Percentiles rank a stretch among this genome's conserved stretches.
Evolutionary conservation across 2,113 vertebrate species (phyloP).

Genomic region (Aspiorhynchus laticeps): DNA sequence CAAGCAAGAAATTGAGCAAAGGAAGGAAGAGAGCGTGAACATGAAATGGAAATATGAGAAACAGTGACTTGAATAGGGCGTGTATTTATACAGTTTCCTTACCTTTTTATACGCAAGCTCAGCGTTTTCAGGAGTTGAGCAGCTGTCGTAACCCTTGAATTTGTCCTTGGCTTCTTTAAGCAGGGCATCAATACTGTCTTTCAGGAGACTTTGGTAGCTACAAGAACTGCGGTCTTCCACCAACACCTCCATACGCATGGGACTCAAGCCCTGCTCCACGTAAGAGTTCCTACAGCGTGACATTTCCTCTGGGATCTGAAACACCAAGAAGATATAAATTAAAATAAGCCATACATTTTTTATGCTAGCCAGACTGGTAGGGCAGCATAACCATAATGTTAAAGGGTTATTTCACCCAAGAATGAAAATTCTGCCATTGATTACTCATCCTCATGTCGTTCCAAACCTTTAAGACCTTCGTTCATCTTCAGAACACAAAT

Average conservation of each 20-base stretch:
- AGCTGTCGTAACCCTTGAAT: slow-evolving; percentile 91
- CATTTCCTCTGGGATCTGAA: slow-evolving; percentile 90
- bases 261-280: slow-evolving; percentile 85
- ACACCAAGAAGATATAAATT: background rate
- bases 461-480: too few relatives aligned
- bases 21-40: background rate
- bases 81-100: background rate
- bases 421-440: too few relatives aligned
- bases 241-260: slow-evolving; percentile 83
- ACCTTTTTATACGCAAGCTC: slow-evolving; percentile 96
- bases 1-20: background rate
- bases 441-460: too few relatives aligned
- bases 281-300: slow-evolving; percentile 89
- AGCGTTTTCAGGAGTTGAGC: slow-evolving; percentile 84
- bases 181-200: slow-evolving; percentile 84
- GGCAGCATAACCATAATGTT: background rate
- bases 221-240: slow-evolving; percentile 74
- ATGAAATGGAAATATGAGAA: slow-evolving; percentile 2
- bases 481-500: too few relatives aligned
- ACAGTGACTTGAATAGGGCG: background rate
- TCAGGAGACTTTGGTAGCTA: slow-evolving; percentile 78
- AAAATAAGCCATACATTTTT: background rate
- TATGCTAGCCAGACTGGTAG: background rate
- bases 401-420: too few relatives aligned
- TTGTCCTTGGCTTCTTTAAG: slow-evolving; percentile 96